Base-by-base conservation (phyloP, 2,888 invertebrate genomes). In the Cerastis leucographa region DNA sequence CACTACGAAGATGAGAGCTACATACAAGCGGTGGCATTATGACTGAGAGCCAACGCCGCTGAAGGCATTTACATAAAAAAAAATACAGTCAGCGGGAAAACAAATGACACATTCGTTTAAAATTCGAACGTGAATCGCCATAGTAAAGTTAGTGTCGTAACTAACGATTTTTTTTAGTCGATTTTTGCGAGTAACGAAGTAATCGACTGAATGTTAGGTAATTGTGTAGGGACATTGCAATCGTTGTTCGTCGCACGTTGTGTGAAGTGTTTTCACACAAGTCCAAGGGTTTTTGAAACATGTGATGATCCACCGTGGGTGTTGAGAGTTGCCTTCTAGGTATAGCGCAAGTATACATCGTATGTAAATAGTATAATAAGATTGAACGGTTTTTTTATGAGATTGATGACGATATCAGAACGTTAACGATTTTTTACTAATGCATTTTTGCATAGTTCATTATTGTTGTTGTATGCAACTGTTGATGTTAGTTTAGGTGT, bases 21-120 rank as follows among this genome's bases (percentile, higher is more conserved):
- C 68, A 86, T 95, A 14, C 90, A 94, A 42, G 92, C 93, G 0
- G 95, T 96, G 75, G 93, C 94, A 6, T 96, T 96, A 96, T 96
- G 96, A 96, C 96, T 95, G 93, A 90, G 84, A 84, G 94, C 93
- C 71, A 89, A 85, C 44, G 93, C 93, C 91, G 85, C 89, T 66
- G 87, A 88, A 85, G 92, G 86, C 81, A 69, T 75, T 11, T 87
- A 84, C 51, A 81, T 87, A 85, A 87, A 81, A 86, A 86, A 72
- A 71, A 76, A 82, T 70, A 81, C 84, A 74, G 64, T 76, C 68
- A 78, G 85, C 81, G 83, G 86, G 68, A 88, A 86, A 68, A 85
- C 80, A 46, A 74, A 78, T 76, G 89, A 89, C 68, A 90, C 89
- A 59, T 85, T 81, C 83, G 82, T 90, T 76, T 90, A 83, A 81